Base-by-base conservation (phyloP, 2,888 invertebrate species). In the Taenaris catops region DNA sequence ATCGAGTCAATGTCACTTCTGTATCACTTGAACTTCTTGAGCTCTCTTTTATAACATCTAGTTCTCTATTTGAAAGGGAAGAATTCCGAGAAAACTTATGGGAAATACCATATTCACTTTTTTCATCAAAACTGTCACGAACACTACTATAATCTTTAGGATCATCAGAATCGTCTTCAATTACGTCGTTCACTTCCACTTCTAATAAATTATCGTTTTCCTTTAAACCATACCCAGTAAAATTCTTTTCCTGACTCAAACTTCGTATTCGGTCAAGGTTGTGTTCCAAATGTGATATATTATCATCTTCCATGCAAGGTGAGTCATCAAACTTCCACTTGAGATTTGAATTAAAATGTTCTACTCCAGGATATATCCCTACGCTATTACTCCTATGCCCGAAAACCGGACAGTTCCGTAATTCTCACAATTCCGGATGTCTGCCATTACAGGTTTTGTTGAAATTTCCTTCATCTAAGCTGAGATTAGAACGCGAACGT, bases 341-440 rank as follows among this genome's bases (percentile, higher is more conserved):
- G 32, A 87, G 75, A 45, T 78, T 84, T 10, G 86, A 76, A 57
- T 78, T 84, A 52, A 87, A 86, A 56, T 81, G 81, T 60, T 86
- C 87, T 12, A 83, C 60, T n/a, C 80, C 78, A 2, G 86, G 81
- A 51, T 83, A 86, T 54, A 84, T 67, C 25, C 81, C 72, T 63
- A 86, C 65, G 51, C 87, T 87, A 73, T 86, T 86, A 50, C 87
- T 87, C 73, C 86, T 84, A 55, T 86, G 86, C 70, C 87, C 87
- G 75, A 81, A 78, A 46, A 84, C 74, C 79, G 84, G 86, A 58
- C 86, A 86, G 51, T 80, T 81, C 57, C 75, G 79, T 63, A 68
- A 87, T 48, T 87, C 87, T 87, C 87, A 87, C 87, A 87, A 87
- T 48, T 87, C 87, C 32, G 84, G 83, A 50, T 86, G 86, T 43